phyloP scores from a whole-genome alignment of 2,888 invertebrate genomes.

The Leptopilina syphax region DNA sequence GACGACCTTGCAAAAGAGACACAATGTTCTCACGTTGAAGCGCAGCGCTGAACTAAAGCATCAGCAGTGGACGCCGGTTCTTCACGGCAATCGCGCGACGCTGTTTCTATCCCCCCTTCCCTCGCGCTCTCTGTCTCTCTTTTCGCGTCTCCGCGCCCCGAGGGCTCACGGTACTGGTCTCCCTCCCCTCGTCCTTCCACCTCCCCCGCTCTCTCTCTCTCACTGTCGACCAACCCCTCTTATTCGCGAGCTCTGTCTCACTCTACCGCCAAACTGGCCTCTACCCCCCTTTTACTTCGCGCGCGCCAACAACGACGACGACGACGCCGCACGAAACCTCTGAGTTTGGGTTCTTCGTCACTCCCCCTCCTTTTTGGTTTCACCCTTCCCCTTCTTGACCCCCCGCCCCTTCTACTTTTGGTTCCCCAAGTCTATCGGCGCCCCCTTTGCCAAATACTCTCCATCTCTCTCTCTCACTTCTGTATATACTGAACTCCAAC shows the following conservation, averaged over 20 bases:
- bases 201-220: background rate
- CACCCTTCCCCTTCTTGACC: background rate
- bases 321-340: background rate
- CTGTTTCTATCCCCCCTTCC: slow-evolving; percentile 67
- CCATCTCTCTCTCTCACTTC: background rate
- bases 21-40: slow-evolving; percentile 67
- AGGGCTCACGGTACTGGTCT: slow-evolving; percentile 62
- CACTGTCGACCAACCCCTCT: background rate
- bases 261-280: slow-evolving; percentile 28
- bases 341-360: slow-evolving; percentile 3
- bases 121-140: slow-evolving; percentile 26
- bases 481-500: slow-evolving; percentile 5
- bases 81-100: slow-evolving; percentile 67
- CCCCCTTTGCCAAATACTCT: background rate
- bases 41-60: slow-evolving; percentile 68
- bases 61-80: slow-evolving; percentile 19
- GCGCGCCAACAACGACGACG: background rate
- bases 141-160: slow-evolving; percentile 50
- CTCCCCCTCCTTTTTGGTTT: background rate
- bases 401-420: background rate
- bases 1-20: background rate
- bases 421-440: background rate
- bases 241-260: slow-evolving; percentile 1
- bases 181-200: background rate
- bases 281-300: background rate